phyloP scores from a whole-genome alignment of 2,113 vertebrate genomes.

The Elephantulus edwardii region DNA sequence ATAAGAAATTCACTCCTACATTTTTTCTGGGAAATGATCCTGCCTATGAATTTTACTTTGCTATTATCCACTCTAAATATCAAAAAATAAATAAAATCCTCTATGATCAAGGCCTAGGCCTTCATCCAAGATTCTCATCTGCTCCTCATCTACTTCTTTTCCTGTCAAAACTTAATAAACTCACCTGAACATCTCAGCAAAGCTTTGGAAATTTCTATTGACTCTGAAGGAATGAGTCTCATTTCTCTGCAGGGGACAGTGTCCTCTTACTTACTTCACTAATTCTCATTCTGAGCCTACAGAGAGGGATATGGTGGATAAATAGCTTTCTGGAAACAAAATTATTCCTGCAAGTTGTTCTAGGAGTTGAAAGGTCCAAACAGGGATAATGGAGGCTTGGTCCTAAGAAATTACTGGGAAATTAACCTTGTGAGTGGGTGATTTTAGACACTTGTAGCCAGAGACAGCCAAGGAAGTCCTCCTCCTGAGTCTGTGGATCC shows the following conservation, averaged over 20 bases:
- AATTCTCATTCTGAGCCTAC: background rate
- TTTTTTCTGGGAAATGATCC: constrained; percentile 57
- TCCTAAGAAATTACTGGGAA: background rate
- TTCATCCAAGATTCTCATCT: constrained; percentile 71
- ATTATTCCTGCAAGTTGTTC: background rate
- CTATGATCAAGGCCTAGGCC: constrained; percentile 65
- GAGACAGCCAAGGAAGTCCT: background rate
- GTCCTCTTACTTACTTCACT: background rate
- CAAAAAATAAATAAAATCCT: constrained; percentile 71
- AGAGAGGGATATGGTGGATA: background rate
- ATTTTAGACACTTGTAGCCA: constrained; percentile 21
- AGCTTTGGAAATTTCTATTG: constrained; percentile 9
- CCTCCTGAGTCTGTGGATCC: background rate
- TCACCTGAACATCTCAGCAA: constrained; percentile 69
- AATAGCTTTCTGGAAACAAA: background rate
- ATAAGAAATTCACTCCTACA: constrained; percentile 51
- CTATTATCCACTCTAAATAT: constrained; percentile 66
- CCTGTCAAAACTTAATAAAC: constrained; percentile 51
- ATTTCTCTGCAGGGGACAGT: background rate
- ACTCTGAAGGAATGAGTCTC: constrained; percentile 23
- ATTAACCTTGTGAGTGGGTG: background rate
- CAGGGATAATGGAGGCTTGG: background rate
- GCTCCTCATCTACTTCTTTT: constrained; percentile 65
- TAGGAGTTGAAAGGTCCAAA: background rate
- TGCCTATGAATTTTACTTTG: constrained; percentile 61